Evolutionary conservation across 2,113 vertebrate genomes (phyloP), one percentile per base, ranked within the genome.

Genomic region (Arvicanthis niloticus): DNA sequence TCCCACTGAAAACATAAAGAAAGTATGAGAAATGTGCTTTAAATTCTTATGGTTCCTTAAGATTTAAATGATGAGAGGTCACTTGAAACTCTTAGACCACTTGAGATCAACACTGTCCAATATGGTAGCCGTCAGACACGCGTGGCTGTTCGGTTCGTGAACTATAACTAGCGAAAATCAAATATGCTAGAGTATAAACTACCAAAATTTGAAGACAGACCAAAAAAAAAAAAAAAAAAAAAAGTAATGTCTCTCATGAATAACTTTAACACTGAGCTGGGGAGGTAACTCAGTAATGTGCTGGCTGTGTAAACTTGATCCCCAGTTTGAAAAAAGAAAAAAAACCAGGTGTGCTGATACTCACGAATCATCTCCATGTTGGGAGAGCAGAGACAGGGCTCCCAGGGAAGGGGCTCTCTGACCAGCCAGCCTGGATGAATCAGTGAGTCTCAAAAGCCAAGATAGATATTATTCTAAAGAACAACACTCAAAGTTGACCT

Each of bases 11-110:
- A 95, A 68, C 80, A 72, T 40, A 26, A 9, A 70, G 94, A 91
- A 34, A 68, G 11, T 51, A 6, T 40, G 26, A 91, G 91, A 96
- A 93, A 89, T 91, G 7, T 73, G 65, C n/a, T 77, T 40, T 89
- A 67, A 93, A 89, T 82, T 82, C 58, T n/a, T 75, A 58, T 3
- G 34, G 10, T 15, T 53, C 80, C 42, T 31, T 24, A 81, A 87
- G 73, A 56, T 62, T 53, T 53, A 40, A 53, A 58, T 51, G 11
- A 58, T 31, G 51, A 73, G 51, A n/a, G 87, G 58, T 40, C 51
- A 42, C 51, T 53, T 42, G 37, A 88, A 82, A 94, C n/a, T 42
- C 65, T 80, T 91, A 34, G 21, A 73, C 5, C 7, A 9, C 26
- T 75, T 22, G 56, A 56, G 77, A 60, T 29, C 5, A 5, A 72